phyloP scores from a whole-genome alignment of 1,140 invertebrate species.

The Eupristina koningsbergeri region DNA sequence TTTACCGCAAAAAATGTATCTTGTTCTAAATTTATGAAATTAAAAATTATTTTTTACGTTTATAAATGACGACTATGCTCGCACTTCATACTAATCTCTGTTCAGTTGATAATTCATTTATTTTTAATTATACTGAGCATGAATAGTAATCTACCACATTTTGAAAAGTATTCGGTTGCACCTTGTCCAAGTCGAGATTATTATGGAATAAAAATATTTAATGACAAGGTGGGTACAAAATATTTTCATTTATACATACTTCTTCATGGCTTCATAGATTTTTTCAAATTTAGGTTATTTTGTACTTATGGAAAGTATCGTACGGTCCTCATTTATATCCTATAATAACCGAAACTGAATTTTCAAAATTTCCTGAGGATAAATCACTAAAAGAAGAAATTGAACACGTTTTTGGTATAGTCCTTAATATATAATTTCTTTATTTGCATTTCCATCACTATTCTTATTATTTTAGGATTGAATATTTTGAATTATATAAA shows the following conservation, averaged over 20 bases:
- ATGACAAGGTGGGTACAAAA: constrained; percentile 56
- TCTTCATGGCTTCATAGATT: not conserved
- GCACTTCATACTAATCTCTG: constrained; percentile 21
- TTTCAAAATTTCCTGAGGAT: constrained; percentile 62
- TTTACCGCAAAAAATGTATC: not conserved
- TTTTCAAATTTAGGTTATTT: constrained; percentile 61
- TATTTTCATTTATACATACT: not conserved
- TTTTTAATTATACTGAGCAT: constrained; percentile 48
- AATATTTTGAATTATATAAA: constrained; percentile 54
- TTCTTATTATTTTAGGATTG: constrained; percentile 53
- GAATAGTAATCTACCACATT: constrained; percentile 56
- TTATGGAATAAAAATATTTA: constrained; percentile 64
- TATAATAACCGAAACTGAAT: constrained; percentile 50
- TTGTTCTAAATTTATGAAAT: not conserved
- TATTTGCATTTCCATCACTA: not conserved
- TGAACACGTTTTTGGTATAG: constrained; percentile 62
- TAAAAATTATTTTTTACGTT: not conserved
- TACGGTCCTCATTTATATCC: constrained; percentile 68
- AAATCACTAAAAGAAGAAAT: constrained; percentile 65
- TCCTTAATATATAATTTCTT: not conserved
- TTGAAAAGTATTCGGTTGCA: constrained; percentile 69
- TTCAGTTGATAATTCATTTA: not conserved
- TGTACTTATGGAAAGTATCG: constrained; percentile 71
- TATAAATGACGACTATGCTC: not conserved
- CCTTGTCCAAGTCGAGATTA: constrained; percentile 71